Percentiles rank a stretch among this genome's conserved stretches.
Conservation (phyloP, 1,140 invertebrate species). For the Aphelinus certus region DNA sequence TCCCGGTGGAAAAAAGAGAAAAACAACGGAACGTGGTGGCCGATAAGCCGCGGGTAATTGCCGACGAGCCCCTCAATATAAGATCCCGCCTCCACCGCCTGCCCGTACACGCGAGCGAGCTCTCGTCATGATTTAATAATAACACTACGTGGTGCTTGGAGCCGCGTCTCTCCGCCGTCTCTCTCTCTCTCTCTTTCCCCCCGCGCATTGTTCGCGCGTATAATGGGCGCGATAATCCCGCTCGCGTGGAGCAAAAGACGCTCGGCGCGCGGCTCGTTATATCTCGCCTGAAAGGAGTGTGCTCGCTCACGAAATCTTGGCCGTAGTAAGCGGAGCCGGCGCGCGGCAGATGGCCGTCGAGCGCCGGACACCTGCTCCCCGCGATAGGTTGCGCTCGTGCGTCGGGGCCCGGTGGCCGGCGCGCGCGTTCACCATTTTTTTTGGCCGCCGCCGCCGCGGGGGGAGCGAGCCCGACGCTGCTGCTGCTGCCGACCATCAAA, state of each 20-base stretch:
- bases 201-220: slow-evolving; percentile 6
- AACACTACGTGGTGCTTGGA: too few relatives aligned
- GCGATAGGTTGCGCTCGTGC: slow-evolving; percentile 13
- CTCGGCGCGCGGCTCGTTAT: neutral
- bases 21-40: too few relatives aligned
- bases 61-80: neutral
- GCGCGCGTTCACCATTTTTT: slow-evolving; percentile 13
- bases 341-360: neutral
- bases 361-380: slow-evolving; percentile 38
- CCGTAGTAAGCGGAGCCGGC: neutral
- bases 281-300: neutral
- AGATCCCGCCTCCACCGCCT: slow-evolving; percentile 7
- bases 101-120: neutral
- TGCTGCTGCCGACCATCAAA: slow-evolving; percentile 33
- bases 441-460: neutral
- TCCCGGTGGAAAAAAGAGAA: too few relatives aligned
- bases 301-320: slow-evolving; percentile 10
- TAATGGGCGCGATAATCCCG: slow-evolving; percentile 18
- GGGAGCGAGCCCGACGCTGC: neutral
- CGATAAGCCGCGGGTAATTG: too few relatives aligned
- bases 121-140: too few relatives aligned
- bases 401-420: slow-evolving; percentile 27
- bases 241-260: neutral
- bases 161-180: too few relatives aligned
- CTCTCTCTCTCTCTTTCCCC: neutral